Evolutionary conservation across 2,113 vertebrate genomes (phyloP).

Genomic region (Peromyscus leucopus): DNA sequence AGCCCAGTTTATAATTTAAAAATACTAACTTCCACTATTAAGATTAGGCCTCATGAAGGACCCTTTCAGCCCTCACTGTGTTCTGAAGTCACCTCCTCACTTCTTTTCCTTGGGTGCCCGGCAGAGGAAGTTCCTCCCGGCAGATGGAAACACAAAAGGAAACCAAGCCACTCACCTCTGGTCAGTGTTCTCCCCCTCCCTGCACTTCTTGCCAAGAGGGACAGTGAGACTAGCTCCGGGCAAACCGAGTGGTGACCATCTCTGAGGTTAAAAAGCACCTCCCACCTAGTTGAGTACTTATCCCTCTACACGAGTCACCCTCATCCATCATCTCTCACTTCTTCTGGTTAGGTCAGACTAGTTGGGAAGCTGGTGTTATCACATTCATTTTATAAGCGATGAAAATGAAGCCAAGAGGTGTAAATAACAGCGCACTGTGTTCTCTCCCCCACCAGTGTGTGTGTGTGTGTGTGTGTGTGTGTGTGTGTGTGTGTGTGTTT

Average conservation of each 20-base stretch:
- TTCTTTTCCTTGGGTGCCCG: not conserved
- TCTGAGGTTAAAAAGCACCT: not conserved
- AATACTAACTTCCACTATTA: not conserved
- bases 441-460: not conserved
- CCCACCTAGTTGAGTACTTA: not conserved
- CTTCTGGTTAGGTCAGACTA: not conserved
- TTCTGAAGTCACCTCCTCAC: not conserved
- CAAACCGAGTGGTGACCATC: not conserved
- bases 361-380: not conserved
- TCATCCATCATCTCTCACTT: not conserved
- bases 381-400: not conserved
- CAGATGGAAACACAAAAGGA: slow-evolving; percentile 11
- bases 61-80: not conserved
- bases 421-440: not conserved
- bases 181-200: not conserved
- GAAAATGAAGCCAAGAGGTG: slow-evolving; percentile 10
- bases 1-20: not conserved
- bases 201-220: not conserved
- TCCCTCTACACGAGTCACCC: not conserved
- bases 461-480: slow-evolving; percentile 23
- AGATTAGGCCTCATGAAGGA: not conserved
- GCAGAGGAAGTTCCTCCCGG: not conserved
- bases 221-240: not conserved
- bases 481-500: not conserved
- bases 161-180: not conserved